A percentile compares a stretch with the other conserved stretches of the same genome.
Conservation (phyloP, 53 echinoderm and acorn worm species). For the Apostichopus leukothele region DNA sequence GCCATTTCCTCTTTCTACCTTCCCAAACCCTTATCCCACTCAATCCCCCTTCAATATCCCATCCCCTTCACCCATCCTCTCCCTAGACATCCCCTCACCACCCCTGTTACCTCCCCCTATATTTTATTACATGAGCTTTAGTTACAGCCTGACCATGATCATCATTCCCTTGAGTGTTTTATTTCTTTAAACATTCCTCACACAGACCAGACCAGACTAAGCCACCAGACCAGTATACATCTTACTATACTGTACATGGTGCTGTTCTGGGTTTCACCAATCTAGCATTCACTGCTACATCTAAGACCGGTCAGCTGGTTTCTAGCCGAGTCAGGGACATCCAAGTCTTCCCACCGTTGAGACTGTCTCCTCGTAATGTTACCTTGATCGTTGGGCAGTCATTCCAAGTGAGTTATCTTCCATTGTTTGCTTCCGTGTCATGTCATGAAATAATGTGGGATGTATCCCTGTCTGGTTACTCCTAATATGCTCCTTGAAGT, state of each 20-base stretch:
- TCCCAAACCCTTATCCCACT: not conserved
- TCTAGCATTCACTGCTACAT: conserved; percentile 76
- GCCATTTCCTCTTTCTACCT: not conserved
- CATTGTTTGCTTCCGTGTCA: too few relatives aligned
- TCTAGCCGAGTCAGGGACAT: conserved; percentile 67
- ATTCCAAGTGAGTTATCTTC: conserved; percentile 68
- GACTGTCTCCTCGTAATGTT: conserved; percentile 71
- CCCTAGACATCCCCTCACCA: too few relatives aligned
- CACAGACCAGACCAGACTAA: conserved; percentile 55
- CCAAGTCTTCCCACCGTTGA: conserved; percentile 92
- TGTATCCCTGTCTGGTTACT: too few relatives aligned
- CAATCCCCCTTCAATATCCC: too few relatives aligned
- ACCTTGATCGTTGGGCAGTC: conserved; percentile 78
- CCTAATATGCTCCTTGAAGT: too few relatives aligned
- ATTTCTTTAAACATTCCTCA: not conserved
- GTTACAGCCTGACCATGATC: not conserved
- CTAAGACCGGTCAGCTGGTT: conserved; percentile 75
- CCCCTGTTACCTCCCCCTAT: too few relatives aligned
- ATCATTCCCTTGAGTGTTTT: too few relatives aligned
- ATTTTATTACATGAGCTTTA: too few relatives aligned
- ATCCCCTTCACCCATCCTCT: too few relatives aligned
- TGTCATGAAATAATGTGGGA: too few relatives aligned
- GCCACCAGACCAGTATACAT: conserved; percentile 61
- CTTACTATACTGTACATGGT: conserved; percentile 87
- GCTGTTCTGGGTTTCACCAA: conserved; percentile 75